phyloP scores from a whole-genome alignment of 1,140 invertebrate genomes.

The Stegodyphus dumicola region DNA sequence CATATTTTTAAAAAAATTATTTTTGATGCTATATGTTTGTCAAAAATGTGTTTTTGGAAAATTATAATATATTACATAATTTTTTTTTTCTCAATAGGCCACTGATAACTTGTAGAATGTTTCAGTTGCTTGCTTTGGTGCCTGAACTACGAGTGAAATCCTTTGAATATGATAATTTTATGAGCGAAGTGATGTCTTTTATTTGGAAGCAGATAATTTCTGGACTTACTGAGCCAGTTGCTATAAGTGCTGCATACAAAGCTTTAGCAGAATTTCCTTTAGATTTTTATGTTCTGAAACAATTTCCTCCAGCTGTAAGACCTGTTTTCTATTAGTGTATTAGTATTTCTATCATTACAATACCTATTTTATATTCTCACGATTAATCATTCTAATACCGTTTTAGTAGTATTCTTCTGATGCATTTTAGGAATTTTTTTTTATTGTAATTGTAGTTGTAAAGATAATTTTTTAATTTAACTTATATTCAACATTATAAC shows the following conservation, averaged over 20 bases:
- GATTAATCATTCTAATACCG: background rate
- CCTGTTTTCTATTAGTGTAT: background rate
- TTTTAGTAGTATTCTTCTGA: background rate
- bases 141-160: conserved; percentile 47
- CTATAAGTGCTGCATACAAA: conserved; percentile 29
- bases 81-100: conserved; percentile 10
- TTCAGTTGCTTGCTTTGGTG: conserved; percentile 30
- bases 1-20: too few relatives aligned
- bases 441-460: too few relatives aligned
- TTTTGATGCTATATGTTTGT: too few relatives aligned
- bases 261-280: conserved; percentile 41
- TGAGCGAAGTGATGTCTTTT: conserved; percentile 28
- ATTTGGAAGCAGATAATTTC: conserved; percentile 38
- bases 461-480: too few relatives aligned
- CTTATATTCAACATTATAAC: too few relatives aligned
- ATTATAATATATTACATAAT: background rate
- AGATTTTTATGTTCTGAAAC: conserved; percentile 41
- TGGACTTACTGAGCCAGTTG: background rate
- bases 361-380: background rate
- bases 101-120: conserved; percentile 29
- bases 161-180: conserved; percentile 53
- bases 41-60: too few relatives aligned
- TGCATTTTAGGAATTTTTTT: background rate
- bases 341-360: conserved; percentile 3
- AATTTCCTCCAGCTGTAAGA: conserved; percentile 46